Percentiles rank a stretch among this genome's conserved stretches.
Evolutionary conservation across 1,140 invertebrate genomes (phyloP).

Genomic region (Tribolium castaneum): DNA sequence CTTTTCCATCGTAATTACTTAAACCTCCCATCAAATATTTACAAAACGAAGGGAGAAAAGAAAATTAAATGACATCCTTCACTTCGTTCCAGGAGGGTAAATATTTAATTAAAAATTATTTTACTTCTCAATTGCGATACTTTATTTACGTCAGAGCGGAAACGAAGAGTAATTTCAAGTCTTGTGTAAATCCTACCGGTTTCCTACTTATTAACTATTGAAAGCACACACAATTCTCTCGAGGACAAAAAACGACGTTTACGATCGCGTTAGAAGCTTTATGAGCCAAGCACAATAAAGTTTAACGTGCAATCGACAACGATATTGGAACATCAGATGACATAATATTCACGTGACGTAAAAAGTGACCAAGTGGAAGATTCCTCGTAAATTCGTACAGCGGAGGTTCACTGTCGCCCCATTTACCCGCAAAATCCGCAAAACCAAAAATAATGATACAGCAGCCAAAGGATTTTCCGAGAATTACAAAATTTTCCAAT

Average conservation of each 20-base stretch:
- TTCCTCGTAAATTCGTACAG: slow-evolving; percentile 9
- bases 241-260: slow-evolving; percentile 21
- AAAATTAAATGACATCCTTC: slow-evolving; percentile 36
- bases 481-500: too few species aligned
- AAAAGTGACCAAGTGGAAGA: slow-evolving; percentile 29
- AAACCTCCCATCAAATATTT: slow-evolving; percentile 31
- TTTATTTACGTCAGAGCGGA: slow-evolving; percentile 17
- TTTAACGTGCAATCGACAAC: slow-evolving; percentile 21
- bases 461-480: too few species aligned
- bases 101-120: slow-evolving; percentile 37
- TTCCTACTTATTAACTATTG: slow-evolving; percentile 32
- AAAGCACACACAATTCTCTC: neutral
- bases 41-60: slow-evolving; percentile 29
- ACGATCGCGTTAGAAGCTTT: neutral
- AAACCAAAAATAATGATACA: too few species aligned
- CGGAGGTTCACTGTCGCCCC: neutral
- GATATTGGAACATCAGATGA: slow-evolving; percentile 24
- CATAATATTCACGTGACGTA: slow-evolving; percentile 25
- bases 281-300: slow-evolving; percentile 9
- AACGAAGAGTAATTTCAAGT: slow-evolving; percentile 10
- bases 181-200: slow-evolving; percentile 7
- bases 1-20: slow-evolving; percentile 20
- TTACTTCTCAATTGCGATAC: slow-evolving; percentile 22
- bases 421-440: neutral
- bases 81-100: slow-evolving; percentile 19